Evolutionary conservation across 64 coral and sea anemone genomes (phyloP), one percentile per base, ranked within the genome.

Genomic region (Dendronephthya gigantea): DNA sequence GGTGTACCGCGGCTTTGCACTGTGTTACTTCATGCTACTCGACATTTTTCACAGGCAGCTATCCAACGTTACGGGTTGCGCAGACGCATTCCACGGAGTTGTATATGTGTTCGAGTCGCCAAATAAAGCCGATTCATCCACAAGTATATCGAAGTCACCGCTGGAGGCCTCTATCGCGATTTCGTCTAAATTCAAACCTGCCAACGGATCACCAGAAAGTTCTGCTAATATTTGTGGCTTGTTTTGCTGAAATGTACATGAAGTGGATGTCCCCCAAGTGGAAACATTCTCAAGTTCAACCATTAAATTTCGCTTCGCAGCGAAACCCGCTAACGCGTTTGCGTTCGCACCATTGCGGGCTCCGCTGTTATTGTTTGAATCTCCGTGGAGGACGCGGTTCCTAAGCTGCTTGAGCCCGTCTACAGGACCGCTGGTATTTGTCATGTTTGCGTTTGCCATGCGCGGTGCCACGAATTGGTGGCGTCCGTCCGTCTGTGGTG

Each of bases 361-460:
- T 29, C 72, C 36, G 7, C 95, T 92, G 74, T 98, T 98, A 83
- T 98, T 98, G 82, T 98, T 98, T 48, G 93, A 90, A 76, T 98
- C 95, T 65, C 95, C 95, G 23, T 93, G 90, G 23, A 98, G 62
- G 68, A 98, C 92, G 69, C 95, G 88, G 41, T 90, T 98, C 59
- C 95, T 92, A 25, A 98, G 90, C 72, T 98, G 92, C 50, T 98
- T 98, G 35, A 98, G 89, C 30, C 95, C 90, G 76, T 93, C 93
- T 27, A 98, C 70, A 35, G 90, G 90, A 69, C 86, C 58, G 74
- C 48, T 68, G 49, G 74, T 55, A 87, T 79, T 79, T 79, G 32
- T 29, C 72, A 79, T 34, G 30, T 82, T 25, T 91, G 88, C 16
- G 91, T 79, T 79, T 79, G 32, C 72, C 72, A 79, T 79, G 30